A percentile compares a stretch with the other conserved stretches of the same genome.
Conservation (phyloP, 2,888 invertebrate species). For the Morpho deidamia region DNA sequence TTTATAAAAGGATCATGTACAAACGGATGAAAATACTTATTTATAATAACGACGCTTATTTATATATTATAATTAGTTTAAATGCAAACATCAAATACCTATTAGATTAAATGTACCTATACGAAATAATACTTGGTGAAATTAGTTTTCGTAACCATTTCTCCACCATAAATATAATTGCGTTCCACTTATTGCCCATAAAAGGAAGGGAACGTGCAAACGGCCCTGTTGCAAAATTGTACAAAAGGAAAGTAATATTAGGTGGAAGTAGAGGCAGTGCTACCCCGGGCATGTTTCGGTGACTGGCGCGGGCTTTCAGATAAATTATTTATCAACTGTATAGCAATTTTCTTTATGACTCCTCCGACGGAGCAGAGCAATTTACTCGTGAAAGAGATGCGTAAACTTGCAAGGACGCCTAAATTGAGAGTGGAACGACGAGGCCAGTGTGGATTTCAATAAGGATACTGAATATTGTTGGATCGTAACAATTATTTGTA, state of each 20-base stretch:
- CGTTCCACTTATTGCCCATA: slow-evolving; percentile 78
- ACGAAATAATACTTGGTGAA: slow-evolving; percentile 60
- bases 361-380: slow-evolving; percentile 77
- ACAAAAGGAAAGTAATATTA: slow-evolving; percentile 78
- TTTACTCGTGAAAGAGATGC: slow-evolving; percentile 76
- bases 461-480: slow-evolving; percentile 28
- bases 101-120: slow-evolving; percentile 35
- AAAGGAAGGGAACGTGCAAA: slow-evolving; percentile 76
- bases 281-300: slow-evolving; percentile 69
- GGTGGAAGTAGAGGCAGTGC: slow-evolving; percentile 64
- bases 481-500: neutral
- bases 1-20: too few species aligned
- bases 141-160: slow-evolving; percentile 74
- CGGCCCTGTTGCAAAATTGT: slow-evolving; percentile 76
- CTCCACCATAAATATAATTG: slow-evolving; percentile 76
- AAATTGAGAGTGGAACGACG: slow-evolving; percentile 70
- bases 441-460: slow-evolving; percentile 64
- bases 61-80: slow-evolving; percentile 2
- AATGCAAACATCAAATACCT: slow-evolving; percentile 19
- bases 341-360: slow-evolving; percentile 79
- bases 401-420: slow-evolving; percentile 74
- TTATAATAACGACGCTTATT: neutral
- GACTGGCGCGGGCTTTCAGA: slow-evolving; percentile 77
- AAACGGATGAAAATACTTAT: neutral
- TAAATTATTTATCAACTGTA: slow-evolving; percentile 79